Evolutionary conservation across 2,888 invertebrate species (phyloP), one percentile per base, ranked within the genome.

Genomic region (Lypha dubia): DNA sequence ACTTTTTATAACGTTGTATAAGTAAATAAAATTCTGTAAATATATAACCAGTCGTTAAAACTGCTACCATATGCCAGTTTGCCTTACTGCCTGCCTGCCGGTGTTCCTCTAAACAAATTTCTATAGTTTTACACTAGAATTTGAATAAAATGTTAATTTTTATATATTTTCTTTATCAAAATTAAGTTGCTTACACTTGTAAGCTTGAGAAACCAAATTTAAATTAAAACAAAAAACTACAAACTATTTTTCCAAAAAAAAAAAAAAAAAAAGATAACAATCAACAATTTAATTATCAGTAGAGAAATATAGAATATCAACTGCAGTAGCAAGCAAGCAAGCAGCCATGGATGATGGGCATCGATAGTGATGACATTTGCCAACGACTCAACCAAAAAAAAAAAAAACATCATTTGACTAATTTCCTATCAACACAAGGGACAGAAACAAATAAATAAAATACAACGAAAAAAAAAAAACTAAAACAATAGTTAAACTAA

Each of bases 241-340:
- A 73, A 77, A 74, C 63, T 67, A 79, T 49, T n/a, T n/a, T n/a
- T n/a, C n/a, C n/a, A n/a, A n/a, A n/a, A n/a, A n/a, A n/a, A n/a
- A n/a, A n/a, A n/a, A 38, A 58, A 44, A 44, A 0, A 24, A 41
- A 41, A 62, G 71, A 83, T 83, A 68, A 74, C 53, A 67, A 83
- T 83, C 68, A 68, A 79, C 71, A 74, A 62, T 74, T 79, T 83
- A 74, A 79, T 83, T 83, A 77, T 73, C 58, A 73, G n/a, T 38
- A 35, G 6, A 46, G n/a, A 38, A 51, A 44, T 20, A 67, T 20
- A 38, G 28, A 68, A 46, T 46, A 28, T 46, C 62, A 62, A 22
- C 60, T 46, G 53, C 53, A 70, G 75, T 56, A 56, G 71, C 73
- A 58, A 9, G 8, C 24, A 24, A 56, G 71, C 73, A 58, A 9